Evolutionary conservation across 2,113 vertebrate genomes (phyloP), one percentile per base, ranked within the genome.

Genomic region (Anoura caudifer): DNA sequence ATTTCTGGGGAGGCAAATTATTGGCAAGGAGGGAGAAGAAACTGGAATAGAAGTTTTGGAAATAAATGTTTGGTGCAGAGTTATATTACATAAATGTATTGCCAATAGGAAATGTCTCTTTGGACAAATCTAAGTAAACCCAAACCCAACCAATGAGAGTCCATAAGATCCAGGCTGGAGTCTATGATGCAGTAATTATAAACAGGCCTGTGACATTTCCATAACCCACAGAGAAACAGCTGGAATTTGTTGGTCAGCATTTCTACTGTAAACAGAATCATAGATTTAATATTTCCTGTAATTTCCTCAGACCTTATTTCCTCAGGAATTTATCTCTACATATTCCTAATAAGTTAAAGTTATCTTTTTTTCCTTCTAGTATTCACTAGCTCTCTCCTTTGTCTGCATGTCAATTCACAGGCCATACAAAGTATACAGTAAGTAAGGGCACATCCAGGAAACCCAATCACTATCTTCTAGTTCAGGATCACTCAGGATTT

Each of bases 231-330:
- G 61, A 89, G 38, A 96, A 97, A 97, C 96, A 98, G 96, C 93
- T 97, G 95, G 96, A 96, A 98, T 96, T 94, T 95, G 95, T 97
- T 97, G 94, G 84, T 96, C 16, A 0, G 85, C 2, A 5, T 97
- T 97, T 95, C 86, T 95, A 98, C 95, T 73, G 3, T 97, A 98
- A 98, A 98, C 94, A 96, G 88, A 96, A 95, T 95, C 93, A 95
- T 91, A 95, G 82, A 96, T 96, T 97, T 97, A 97, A 96, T 97
- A 97, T 96, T 97, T 97, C 97, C 97, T 97, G 95, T 95, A 97
- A 96, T 96, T 96, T 96, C 86, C 91, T 91, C 63, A 96, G 94
- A 96, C 72, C 91, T 97, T 96, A 96, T 96, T 97, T 98, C 94
- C 96, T 95, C 93, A 77, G 82, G 77, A 91, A 91, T 96, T 97